A percentile compares a stretch with the other conserved stretches of the same genome.
Evolutionary conservation across 2,797 vertebrate genomes (phyloP).

Genomic region (Sebastes nivosus): DNA sequence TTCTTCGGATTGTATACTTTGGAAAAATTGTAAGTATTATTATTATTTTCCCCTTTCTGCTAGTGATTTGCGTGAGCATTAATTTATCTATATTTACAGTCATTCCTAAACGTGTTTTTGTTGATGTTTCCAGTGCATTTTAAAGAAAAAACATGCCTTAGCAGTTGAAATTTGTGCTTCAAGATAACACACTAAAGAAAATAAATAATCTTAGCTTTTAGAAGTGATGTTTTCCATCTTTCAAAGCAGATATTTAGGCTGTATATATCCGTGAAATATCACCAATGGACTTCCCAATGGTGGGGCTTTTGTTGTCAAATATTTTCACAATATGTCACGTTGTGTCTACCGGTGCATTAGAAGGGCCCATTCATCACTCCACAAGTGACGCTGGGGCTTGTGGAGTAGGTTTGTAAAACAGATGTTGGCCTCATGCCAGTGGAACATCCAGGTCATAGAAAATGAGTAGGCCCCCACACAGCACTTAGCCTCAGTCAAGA

Average conservation of each 20-base stretch:
- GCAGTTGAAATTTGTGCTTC: not conserved
- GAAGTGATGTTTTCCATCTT: not conserved
- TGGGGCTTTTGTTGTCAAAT: not conserved
- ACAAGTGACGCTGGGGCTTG: slow-evolving; percentile 19
- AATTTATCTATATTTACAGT: not conserved
- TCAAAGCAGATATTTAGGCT: not conserved
- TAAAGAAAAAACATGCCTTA: not conserved
- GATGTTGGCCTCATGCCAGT: slow-evolving; percentile 43
- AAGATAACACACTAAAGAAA: not conserved
- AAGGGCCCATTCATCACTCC: slow-evolving; percentile 39
- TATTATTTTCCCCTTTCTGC: not conserved
- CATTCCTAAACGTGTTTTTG: not conserved
- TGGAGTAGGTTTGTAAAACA: slow-evolving; percentile 43
- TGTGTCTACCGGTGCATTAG: slow-evolving; percentile 29
- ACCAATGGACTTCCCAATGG: not conserved
- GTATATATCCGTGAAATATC: not conserved
- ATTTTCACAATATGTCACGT: not conserved
- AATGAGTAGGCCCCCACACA: slow-evolving; percentile 27
- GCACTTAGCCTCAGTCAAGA: slow-evolving; percentile 47
- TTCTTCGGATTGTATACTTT: slow-evolving; percentile 90
- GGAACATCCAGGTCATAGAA: slow-evolving; percentile 54
- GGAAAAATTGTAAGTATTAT: slow-evolving; percentile 93
- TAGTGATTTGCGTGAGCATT: not conserved
- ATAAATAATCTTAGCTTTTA: not conserved
- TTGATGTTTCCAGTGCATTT: not conserved